These are phyloP conservation scores for Polyploca ridens DNA, from an alignment of 2,888 invertebrate species.

Conservation along the genomic window DNA sequence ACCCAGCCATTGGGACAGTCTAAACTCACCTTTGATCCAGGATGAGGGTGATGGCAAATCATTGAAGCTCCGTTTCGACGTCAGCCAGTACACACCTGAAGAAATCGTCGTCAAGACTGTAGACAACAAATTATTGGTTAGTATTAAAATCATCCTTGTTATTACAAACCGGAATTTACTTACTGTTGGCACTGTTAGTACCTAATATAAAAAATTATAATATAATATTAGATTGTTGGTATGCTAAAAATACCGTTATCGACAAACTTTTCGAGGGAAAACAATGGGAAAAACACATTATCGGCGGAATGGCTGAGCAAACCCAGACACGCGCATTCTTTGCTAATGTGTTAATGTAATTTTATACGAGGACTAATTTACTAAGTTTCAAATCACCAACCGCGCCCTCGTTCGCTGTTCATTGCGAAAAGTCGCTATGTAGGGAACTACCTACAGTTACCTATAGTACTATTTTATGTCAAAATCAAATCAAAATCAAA, in stretches of 20 bases:
- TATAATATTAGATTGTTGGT: too few species aligned
- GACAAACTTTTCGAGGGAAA: not conserved
- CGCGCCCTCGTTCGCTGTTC: too few species aligned
- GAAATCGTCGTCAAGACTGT: conserved; percentile 99
- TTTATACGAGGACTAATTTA: too few species aligned
- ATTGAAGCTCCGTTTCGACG: conserved; percentile 97
- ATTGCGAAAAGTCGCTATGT: too few species aligned
- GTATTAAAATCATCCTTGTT: conserved; percentile 46
- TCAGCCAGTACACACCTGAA: conserved; percentile 98
- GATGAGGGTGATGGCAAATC: conserved; percentile 97
- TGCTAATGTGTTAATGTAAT: not conserved
- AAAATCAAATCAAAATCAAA: too few species aligned
- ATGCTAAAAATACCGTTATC: not conserved
- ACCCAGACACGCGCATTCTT: not conserved
- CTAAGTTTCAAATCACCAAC: too few species aligned
- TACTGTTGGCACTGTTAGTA: too few species aligned
- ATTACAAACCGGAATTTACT: not conserved
- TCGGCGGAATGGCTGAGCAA: not conserved
- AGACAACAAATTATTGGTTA: conserved; percentile 97
- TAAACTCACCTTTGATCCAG: conserved; percentile 96
- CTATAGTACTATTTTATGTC: too few species aligned
- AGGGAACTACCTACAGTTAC: too few species aligned
- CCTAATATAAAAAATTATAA: too few species aligned
- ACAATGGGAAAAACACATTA: not conserved
- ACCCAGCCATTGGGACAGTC: conserved; percentile 91